These are phyloP conservation scores for Drosophila pseudoobscura DNA, from an alignment of 1,140 invertebrate genomes.

Conservation along the genomic window DNA sequence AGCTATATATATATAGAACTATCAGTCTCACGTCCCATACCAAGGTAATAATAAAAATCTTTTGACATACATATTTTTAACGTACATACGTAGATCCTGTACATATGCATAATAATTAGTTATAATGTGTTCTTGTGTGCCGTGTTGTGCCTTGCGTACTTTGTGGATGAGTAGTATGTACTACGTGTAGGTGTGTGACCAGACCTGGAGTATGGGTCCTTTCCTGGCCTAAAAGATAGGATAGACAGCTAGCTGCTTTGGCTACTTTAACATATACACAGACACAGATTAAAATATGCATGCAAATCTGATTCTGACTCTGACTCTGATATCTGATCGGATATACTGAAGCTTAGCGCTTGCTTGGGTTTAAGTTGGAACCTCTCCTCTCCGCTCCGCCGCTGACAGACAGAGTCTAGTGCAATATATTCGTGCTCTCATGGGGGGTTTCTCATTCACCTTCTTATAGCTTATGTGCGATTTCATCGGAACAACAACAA, in stretches of 20 bases:
- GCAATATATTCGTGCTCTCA: background rate
- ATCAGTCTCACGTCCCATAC: slow-evolving; percentile 82
- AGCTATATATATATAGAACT: slow-evolving; percentile 81
- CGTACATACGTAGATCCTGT: slow-evolving; percentile 31
- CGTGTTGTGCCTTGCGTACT: slow-evolving; percentile 1
- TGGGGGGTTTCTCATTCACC: background rate
- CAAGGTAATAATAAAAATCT: slow-evolving; percentile 59
- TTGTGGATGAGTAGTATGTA: background rate
- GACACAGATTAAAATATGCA: too few relatives aligned
- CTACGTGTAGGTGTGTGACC: slow-evolving; percentile 9
- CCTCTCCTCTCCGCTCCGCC: too few relatives aligned
- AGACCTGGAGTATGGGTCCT: slow-evolving; percentile 10
- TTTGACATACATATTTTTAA: slow-evolving; percentile 39
- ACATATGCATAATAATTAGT: slow-evolving; percentile 26
- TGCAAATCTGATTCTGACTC: too few relatives aligned
- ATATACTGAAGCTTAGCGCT: too few relatives aligned
- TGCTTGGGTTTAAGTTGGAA: too few relatives aligned
- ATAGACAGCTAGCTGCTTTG: background rate
- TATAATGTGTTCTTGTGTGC: slow-evolving; percentile 9
- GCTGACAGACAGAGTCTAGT: background rate
- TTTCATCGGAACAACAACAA: slow-evolving; percentile 45
- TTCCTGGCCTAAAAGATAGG: background rate
- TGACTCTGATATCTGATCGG: too few relatives aligned
- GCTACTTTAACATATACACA: background rate
- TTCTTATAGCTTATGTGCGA: slow-evolving; percentile 30